Percentiles rank a stretch among this genome's conserved stretches.
Evolutionary conservation across 2,797 vertebrate species (phyloP).

Genomic region (Tenualosa thibaudeaui): DNA sequence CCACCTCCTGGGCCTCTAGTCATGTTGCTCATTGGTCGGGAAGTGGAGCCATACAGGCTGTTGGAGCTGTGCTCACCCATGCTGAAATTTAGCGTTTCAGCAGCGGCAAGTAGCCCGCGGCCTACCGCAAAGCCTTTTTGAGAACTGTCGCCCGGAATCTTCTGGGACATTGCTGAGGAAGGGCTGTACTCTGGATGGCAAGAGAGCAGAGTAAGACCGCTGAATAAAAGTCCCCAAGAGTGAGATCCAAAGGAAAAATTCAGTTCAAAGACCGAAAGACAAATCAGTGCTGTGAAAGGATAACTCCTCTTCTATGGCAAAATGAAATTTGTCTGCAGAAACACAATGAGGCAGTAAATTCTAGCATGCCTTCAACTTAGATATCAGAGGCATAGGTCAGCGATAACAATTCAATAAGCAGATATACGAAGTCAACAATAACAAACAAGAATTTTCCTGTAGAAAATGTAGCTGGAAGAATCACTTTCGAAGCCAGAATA

Average conservation of each 20-base stretch:
- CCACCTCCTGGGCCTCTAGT: conserved; percentile 59
- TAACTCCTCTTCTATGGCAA: conserved; percentile 64
- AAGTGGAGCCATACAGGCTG: conserved; percentile 45
- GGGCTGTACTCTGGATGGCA: conserved; percentile 31
- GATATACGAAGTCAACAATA: conserved; percentile 34
- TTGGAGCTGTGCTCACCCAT: conserved; percentile 67
- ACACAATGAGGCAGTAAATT: conserved; percentile 70
- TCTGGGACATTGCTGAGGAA: conserved; percentile 73
- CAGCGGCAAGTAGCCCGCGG: conserved; percentile 74
- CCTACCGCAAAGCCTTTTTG: conserved; percentile 76
- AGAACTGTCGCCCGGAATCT: conserved; percentile 61
- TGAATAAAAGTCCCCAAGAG: conserved; percentile 34
- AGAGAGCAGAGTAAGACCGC: conserved; percentile 57
- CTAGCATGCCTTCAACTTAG: conserved; percentile 51
- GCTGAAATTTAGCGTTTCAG: conserved; percentile 77
- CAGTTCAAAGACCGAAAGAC: conserved; percentile 49
- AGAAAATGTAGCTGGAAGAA: conserved; percentile 29
- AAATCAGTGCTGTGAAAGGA: conserved; percentile 55
- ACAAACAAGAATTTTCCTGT: conserved; percentile 15
- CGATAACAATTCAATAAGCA: conserved; percentile 38
- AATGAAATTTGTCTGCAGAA: conserved; percentile 68
- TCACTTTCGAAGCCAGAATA: conserved; percentile 25
- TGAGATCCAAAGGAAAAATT: conserved; percentile 24
- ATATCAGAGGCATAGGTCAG: conserved; percentile 53
- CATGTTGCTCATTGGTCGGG: conserved; percentile 64